Evolutionary conservation across 2,888 invertebrate species (phyloP).

Genomic region (Labia minor): DNA sequence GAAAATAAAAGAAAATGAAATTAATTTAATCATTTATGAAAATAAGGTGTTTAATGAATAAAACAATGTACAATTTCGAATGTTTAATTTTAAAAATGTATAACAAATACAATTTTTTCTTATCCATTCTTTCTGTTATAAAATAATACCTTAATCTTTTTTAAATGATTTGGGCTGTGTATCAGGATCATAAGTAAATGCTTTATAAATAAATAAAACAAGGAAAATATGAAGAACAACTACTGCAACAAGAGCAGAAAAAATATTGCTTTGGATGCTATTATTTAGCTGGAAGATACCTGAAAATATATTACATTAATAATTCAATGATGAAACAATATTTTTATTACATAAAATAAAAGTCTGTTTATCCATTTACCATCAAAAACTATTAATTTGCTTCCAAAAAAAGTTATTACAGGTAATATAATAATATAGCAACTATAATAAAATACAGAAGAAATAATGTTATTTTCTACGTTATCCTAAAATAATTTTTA

Average conservation of each 20-base stretch:
- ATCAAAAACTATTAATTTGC: conserved; percentile 60
- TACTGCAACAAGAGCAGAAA: conserved; percentile 65
- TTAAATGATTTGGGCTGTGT: not conserved
- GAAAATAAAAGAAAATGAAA: too few species aligned
- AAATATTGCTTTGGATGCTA: conserved; percentile 57
- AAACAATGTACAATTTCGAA: too few species aligned
- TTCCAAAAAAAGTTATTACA: conserved; percentile 58
- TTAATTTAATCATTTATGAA: too few species aligned
- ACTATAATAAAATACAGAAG: conserved; percentile 64
- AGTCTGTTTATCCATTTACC: too few species aligned
- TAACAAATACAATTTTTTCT: too few species aligned
- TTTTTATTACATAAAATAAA: too few species aligned
- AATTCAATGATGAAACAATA: not conserved
- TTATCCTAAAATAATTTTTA: too few species aligned
- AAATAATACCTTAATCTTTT: not conserved
- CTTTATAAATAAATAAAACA: conserved; percentile 66
- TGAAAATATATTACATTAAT: conserved; percentile 32
- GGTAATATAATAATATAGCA: conserved; percentile 65
- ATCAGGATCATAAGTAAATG: conserved; percentile 48
- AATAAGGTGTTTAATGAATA: too few species aligned
- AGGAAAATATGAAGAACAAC: conserved; percentile 63
- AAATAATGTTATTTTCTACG: too few species aligned
- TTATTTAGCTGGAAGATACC: conserved; percentile 40
- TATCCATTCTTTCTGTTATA: too few species aligned
- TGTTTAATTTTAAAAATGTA: too few species aligned